Evolutionary conservation across 2,888 invertebrate species (phyloP).

Genomic region (Tribolium freemani): DNA sequence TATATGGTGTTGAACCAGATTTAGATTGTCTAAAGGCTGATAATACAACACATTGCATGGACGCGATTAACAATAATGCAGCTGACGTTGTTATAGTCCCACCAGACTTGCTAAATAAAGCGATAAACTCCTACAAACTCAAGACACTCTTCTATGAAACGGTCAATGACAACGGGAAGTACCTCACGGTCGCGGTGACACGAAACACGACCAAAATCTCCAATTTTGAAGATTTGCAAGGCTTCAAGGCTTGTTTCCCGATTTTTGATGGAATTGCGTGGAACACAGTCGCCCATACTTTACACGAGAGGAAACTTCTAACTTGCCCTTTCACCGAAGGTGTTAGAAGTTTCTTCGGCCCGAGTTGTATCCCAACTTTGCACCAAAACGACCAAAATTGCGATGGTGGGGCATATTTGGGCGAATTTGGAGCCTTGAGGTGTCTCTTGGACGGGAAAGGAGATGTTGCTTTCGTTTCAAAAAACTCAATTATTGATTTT

Average conservation of each 20-base stretch:
- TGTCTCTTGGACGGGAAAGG: conserved; percentile 78
- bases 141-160: conserved; percentile 75
- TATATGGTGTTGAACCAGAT: conserved; percentile 83
- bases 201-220: conserved; percentile 72
- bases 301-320: conserved; percentile 63
- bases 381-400: conserved; percentile 54
- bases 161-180: conserved; percentile 73
- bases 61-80: conserved; percentile 73
- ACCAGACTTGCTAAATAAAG: conserved; percentile 80
- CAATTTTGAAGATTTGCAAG: conserved; percentile 76
- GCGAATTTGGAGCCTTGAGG: conserved; percentile 76
- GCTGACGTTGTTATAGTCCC: conserved; percentile 82
- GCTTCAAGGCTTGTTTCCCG: conserved; percentile 84
- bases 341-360: conserved; percentile 74
- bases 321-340: conserved; percentile 65
- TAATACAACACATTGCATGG: conserved; percentile 77
- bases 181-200: conserved; percentile 79
- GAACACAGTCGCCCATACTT: conserved; percentile 72
- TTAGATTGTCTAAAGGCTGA: conserved; percentile 81
- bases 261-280: conserved; percentile 82
- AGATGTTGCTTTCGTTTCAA: conserved; percentile 83
- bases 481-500: conserved; percentile 59
- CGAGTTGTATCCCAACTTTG: conserved; percentile 75
- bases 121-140: conserved; percentile 73
- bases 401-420: conserved; percentile 56